Evolutionary conservation across 1,140 invertebrate species (phyloP).

Genomic region (Brachionus plicatilis): DNA sequence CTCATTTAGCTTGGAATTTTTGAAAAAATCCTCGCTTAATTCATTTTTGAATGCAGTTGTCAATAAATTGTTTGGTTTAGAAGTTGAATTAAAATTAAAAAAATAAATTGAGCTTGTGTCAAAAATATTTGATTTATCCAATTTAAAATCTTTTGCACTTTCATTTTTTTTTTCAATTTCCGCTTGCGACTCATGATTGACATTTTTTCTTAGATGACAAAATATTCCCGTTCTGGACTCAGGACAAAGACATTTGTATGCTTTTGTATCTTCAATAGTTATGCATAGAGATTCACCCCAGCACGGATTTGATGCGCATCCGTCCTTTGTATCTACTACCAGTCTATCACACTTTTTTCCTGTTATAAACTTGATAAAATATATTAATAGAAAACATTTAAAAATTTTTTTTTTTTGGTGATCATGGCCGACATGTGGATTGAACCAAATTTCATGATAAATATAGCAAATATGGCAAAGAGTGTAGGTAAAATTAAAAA

Average conservation of each 20-base stretch:
- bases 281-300: slow-evolving; percentile 33
- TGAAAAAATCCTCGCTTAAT: no score
- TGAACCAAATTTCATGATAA: no score
- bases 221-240: background rate
- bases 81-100: background rate
- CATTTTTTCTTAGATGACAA: background rate
- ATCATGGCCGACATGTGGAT: no score
- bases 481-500: no score
- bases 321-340: background rate
- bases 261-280: background rate
- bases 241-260: slow-evolving; percentile 3
- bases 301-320: slow-evolving; percentile 33
- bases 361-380: background rate
- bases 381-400: background rate
- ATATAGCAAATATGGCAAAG: no score
- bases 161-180: background rate
- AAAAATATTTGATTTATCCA: background rate
- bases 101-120: background rate
- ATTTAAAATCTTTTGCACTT: background rate
- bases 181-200: background rate
- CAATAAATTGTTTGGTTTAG: background rate
- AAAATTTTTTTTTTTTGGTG: no score
- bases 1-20: background rate
- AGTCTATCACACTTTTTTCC: slow-evolving; percentile 11
- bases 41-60: background rate